These are phyloP conservation scores for Agonopterix arenella DNA, from an alignment of 2,888 invertebrate genomes.

Conservation along the genomic window DNA sequence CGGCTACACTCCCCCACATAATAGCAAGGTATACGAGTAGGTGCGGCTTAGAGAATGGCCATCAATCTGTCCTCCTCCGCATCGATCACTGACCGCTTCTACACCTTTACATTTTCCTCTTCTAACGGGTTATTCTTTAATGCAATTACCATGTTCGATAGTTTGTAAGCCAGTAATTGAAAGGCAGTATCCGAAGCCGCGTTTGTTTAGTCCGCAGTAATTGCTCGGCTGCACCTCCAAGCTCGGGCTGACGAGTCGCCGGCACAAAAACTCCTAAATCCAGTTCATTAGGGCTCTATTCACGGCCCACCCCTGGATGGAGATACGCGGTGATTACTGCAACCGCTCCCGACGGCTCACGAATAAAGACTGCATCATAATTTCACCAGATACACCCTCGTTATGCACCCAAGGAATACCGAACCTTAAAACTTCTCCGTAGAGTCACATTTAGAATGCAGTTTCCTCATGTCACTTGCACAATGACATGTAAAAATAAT, in stretches of 20 bases:
- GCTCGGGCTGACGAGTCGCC: constrained; percentile 61
- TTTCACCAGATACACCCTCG: constrained; percentile 73
- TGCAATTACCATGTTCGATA: constrained; percentile 35
- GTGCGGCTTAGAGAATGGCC: constrained; percentile 37
- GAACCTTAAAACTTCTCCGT: constrained; percentile 42
- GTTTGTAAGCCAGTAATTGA: constrained; percentile 36
- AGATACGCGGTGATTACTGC: constrained; percentile 78
- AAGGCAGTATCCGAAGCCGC: constrained; percentile 44
- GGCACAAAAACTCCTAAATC: constrained; percentile 77
- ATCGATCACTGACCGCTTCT: constrained; percentile 50
- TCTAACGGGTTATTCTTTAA: constrained; percentile 9
- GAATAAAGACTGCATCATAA: constrained; percentile 78
- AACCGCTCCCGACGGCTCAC: constrained; percentile 77
- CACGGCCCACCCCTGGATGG: constrained; percentile 74
- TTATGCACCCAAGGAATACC: constrained; percentile 37
- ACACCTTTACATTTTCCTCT: constrained; percentile 11
- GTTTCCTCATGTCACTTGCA: constrained; percentile 61
- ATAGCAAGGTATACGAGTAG: constrained; percentile 38
- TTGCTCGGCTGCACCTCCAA: constrained; percentile 68
- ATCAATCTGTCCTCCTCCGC: constrained; percentile 48
- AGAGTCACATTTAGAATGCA: constrained; percentile 48
- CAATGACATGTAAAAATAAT: constrained; percentile 77
- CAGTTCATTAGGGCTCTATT: constrained; percentile 77
- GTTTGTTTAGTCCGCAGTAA: constrained; percentile 72
- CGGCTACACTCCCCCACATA: constrained; percentile 39